Evolutionary conservation across 30 jellyfish, hydroid and myxozoan species (phyloP).

Genomic region (Turritopsis rubra): DNA sequence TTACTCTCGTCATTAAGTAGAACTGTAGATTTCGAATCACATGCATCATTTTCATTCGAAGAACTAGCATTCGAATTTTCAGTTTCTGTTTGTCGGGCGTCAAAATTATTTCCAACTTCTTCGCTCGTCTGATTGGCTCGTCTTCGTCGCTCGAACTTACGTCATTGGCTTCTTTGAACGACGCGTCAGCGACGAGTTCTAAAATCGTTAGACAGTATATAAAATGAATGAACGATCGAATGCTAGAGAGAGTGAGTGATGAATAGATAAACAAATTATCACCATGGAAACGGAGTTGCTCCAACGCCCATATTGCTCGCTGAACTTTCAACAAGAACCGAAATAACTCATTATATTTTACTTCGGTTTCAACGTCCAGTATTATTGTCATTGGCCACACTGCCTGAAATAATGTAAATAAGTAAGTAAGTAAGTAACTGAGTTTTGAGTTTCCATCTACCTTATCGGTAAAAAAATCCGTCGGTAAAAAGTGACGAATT

Average conservation of each 20-base stretch:
- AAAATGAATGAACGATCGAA: neutral
- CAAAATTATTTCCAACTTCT: constrained; percentile 2
- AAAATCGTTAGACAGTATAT: neutral
- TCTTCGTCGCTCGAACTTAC: constrained; percentile 6
- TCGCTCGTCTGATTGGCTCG: constrained; percentile 17
- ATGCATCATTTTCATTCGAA: constrained; percentile 68
- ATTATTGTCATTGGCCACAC: constrained; percentile 74
- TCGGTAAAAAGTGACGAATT: no score
- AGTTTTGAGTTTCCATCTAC: no score
- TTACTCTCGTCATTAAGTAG: constrained; percentile 65
- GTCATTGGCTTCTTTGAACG: neutral
- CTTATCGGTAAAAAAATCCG: no score
- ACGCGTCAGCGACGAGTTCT: neutral
- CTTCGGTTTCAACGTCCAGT: constrained; percentile 54
- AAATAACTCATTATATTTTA: constrained; percentile 54
- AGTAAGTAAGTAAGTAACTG: neutral
- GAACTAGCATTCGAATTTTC: constrained; percentile 38
- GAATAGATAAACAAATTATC: neutral
- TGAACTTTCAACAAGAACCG: constrained; percentile 63
- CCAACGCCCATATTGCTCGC: constrained; percentile 79
- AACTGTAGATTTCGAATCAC: constrained; percentile 67
- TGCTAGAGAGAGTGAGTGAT: neutral
- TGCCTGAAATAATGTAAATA: neutral
- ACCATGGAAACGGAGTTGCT: constrained; percentile 55
- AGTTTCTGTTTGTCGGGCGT: constrained; percentile 20